Base-by-base conservation (phyloP, 1,140 invertebrate genomes). In the Diorhabda elongata region DNA sequence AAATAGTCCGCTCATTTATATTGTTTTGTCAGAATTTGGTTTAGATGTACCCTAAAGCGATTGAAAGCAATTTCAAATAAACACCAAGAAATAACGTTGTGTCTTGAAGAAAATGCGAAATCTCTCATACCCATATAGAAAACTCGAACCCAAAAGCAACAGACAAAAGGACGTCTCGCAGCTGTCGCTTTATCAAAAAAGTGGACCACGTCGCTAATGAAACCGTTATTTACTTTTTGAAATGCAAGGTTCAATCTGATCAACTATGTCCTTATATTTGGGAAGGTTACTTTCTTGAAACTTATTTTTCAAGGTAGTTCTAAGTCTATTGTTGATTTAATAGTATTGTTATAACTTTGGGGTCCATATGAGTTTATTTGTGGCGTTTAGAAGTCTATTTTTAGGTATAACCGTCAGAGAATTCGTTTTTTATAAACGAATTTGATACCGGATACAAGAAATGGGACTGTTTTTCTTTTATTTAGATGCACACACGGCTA, bases 161-260 rank as follows among this genome's bases (percentile, higher is more conserved):
- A 52, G 3, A 52, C 47, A 52, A 52, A 52, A 52, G 47, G 47
- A 52, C 6, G 26, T 8, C 47, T 52, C 47, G 47, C 47, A 52
- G 47, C 47, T 52, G 47, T 52, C n/a, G 47, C 47, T 52, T 52
- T 52, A 52, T 52, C 47, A 52, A 52, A 52, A 52, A 52, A 52
- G 47, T 52, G n/a, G 47, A 52, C 47, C 47, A 52, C 6, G n/a
- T 52, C 47, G 47, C 47, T 52, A 52, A 52, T 52, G 6, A 8
- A n/a, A 52, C n/a, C 6, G 6, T 6, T n/a, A 8, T 52, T 8
- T 6, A n/a, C 47, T n/a, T 52, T 2, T 6, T 8, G 6, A 6
- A 2, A n/a, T 52, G 6, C 6, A 52, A 6, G 47, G n/a, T 52
- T 52, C 3, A 6, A n/a, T n/a, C n/a, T 2, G 47, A n/a, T 6